These are phyloP conservation scores for Pristiophorus japonicus DNA, from an alignment of 2,113 vertebrate species.

Conservation along the genomic window DNA sequence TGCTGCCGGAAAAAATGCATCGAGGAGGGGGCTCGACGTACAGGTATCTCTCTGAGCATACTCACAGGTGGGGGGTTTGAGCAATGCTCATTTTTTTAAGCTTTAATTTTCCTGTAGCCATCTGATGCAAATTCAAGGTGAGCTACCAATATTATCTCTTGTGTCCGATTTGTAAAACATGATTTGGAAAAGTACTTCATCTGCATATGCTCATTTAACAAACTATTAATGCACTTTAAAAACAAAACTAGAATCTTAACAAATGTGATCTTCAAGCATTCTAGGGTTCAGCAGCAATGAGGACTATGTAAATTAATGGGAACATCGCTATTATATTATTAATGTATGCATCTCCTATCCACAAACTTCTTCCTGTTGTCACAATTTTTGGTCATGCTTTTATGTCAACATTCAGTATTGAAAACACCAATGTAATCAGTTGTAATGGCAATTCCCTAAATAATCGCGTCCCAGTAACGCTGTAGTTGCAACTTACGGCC, in stretches of 20 bases:
- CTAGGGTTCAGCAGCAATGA: neutral
- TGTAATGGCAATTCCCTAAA: neutral
- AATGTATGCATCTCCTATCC: too few relatives aligned
- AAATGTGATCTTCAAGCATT: neutral
- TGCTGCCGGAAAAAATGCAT: too few relatives aligned
- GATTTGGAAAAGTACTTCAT: neutral
- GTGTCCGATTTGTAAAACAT: neutral
- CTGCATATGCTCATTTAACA: neutral
- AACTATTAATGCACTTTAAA: neutral
- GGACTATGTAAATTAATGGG: neutral
- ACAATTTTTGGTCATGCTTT: neutral
- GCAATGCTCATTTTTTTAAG: neutral
- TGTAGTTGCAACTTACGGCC: neutral
- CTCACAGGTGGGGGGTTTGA: accelerated
- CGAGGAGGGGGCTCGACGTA: too few relatives aligned
- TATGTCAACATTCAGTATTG: neutral
- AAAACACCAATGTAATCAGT: neutral
- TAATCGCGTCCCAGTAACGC: neutral
- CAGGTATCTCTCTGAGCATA: too few relatives aligned
- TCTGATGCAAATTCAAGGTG: neutral
- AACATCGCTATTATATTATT: neutral
- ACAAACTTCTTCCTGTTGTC: neutral
- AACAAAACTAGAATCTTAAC: neutral
- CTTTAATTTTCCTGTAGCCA: neutral
- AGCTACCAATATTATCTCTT: neutral